These are phyloP conservation scores for Drosophila trichaetosa DNA, from an alignment of 2,888 invertebrate genomes.

Conservation along the genomic window DNA sequence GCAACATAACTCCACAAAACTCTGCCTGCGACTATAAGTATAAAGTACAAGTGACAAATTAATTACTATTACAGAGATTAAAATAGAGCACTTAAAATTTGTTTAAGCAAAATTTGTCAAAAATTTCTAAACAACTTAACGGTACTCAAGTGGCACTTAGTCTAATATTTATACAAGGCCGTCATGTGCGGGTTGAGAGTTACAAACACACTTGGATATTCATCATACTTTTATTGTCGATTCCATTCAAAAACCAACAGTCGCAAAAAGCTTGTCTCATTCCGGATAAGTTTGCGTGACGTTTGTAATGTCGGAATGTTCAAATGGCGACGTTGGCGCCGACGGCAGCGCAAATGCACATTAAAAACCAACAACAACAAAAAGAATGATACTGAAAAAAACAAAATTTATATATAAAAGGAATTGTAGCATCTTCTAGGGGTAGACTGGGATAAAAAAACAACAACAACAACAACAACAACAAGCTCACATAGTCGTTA, in stretches of 20 bases:
- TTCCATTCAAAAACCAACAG: constrained; percentile 46
- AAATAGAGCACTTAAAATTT: not conserved
- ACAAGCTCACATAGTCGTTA: constrained; percentile 71
- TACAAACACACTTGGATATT: constrained; percentile 30
- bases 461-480: constrained; percentile 15
- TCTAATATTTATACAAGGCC: constrained; percentile 13
- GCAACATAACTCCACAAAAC: not conserved
- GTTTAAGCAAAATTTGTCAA: too few species aligned
- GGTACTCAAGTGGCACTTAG: not conserved
- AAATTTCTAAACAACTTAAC: not conserved
- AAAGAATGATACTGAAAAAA: constrained; percentile 19
- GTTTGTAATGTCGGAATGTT: constrained; percentile 63
- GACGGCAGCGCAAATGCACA: constrained; percentile 68
- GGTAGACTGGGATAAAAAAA: constrained; percentile 1
- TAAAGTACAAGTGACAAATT: not conserved
- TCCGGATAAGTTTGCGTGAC: constrained; percentile 49
- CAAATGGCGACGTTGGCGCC: constrained; percentile 60
- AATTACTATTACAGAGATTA: not conserved
- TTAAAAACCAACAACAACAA: constrained; percentile 64
- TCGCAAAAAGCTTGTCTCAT: constrained; percentile 31
- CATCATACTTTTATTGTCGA: constrained; percentile 47
- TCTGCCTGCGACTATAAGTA: too few species aligned
- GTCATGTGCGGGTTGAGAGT: constrained; percentile 12
- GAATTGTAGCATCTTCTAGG: constrained; percentile 61
- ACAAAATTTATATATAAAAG: not conserved